Percentiles rank a stretch among this genome's conserved stretches.
Conservation (phyloP, 2,797 vertebrate genomes). For the Merluccius polli region DNA sequence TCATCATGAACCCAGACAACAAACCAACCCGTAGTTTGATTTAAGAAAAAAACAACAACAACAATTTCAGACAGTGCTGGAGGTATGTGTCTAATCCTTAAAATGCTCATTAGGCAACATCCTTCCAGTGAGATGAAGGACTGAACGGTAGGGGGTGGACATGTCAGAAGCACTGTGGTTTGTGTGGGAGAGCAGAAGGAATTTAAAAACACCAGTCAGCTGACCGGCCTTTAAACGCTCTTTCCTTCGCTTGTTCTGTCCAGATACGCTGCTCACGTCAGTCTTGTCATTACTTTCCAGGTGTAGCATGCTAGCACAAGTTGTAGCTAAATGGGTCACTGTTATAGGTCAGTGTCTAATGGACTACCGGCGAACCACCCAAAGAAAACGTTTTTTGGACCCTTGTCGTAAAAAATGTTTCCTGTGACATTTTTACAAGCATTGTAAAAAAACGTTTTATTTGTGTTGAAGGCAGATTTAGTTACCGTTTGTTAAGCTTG, state of each 20-base stretch:
- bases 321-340: not conserved
- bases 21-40: not conserved
- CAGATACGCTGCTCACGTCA: not conserved
- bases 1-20: not conserved
- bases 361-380: not conserved
- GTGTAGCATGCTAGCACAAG: not conserved
- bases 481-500: not conserved
- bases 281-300: not conserved
- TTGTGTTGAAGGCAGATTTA: not conserved
- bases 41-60: too few relatives aligned
- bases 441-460: not conserved
- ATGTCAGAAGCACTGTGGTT: conserved; percentile 53
- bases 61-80: too few relatives aligned
- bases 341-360: not conserved
- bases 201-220: conserved; percentile 54
- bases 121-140: conserved; percentile 49
- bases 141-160: conserved; percentile 45
- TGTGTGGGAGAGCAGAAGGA: conserved; percentile 38
- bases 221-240: conserved; percentile 39
- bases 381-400: too few relatives aligned
- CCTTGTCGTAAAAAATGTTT: too few relatives aligned
- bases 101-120: conserved; percentile 53
- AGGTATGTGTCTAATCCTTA: conserved; percentile 24
- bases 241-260: conserved; percentile 19
- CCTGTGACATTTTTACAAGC: not conserved